Evolutionary conservation across 2,113 vertebrate genomes (phyloP).

Genomic region (Diadophis punctatus): DNA sequence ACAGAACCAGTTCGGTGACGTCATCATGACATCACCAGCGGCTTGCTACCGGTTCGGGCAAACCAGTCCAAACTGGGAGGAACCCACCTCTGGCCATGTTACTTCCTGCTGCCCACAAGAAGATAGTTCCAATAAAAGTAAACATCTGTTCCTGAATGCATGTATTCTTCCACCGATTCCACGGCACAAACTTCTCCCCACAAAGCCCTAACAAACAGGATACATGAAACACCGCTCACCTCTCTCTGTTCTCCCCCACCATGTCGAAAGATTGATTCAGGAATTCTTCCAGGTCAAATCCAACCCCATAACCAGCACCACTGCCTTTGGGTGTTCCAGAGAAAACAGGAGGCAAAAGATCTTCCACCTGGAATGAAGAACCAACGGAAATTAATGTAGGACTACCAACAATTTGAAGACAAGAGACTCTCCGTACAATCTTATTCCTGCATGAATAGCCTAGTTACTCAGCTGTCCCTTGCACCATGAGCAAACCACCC

Average conservation of each 20-base stretch:
- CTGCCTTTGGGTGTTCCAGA: slow-evolving; percentile 90
- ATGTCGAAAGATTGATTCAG: slow-evolving; percentile 83
- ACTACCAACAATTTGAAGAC: neutral
- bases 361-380: slow-evolving; percentile 76
- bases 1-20: too few relatives aligned
- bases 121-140: neutral
- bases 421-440: neutral
- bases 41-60: too few relatives aligned
- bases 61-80: too few relatives aligned
- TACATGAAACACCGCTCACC: slow-evolving; percentile 44
- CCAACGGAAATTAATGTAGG: neutral
- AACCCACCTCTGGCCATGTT: too few relatives aligned
- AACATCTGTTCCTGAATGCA: neutral
- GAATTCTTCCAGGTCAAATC: slow-evolving; percentile 88
- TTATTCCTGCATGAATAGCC: neutral
- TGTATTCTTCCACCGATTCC: neutral
- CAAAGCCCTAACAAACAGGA: neutral
- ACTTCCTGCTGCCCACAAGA: neutral
- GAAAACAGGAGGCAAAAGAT: slow-evolving; percentile 84
- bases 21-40: too few relatives aligned
- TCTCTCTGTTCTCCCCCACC: slow-evolving; percentile 75
- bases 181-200: neutral
- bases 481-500: neutral
- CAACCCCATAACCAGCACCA: slow-evolving; percentile 86
- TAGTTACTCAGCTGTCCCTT: neutral